phyloP scores from a whole-genome alignment of 2,888 invertebrate species.

The Alitta virens region DNA sequence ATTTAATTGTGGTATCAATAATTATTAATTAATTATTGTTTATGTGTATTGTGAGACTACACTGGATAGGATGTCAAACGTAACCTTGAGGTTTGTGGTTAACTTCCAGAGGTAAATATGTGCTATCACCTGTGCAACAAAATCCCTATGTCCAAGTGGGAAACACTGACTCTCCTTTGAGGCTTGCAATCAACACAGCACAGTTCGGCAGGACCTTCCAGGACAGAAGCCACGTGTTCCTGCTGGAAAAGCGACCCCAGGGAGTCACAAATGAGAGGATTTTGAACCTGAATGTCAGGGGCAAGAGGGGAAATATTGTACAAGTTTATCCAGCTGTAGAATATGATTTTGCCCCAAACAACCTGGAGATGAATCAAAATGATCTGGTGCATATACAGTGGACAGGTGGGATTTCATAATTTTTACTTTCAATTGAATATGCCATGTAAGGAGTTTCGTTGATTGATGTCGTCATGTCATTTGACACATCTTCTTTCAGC shows the following conservation, averaged over 20 bases:
- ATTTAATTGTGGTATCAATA: not conserved
- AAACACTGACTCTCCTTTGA: conserved; percentile 37
- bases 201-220: conserved; percentile 53
- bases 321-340: conserved; percentile 54
- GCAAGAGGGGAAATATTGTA: conserved; percentile 54
- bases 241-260: conserved; percentile 39
- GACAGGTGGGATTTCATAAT: conserved; percentile 37
- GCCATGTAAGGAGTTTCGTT: no score
- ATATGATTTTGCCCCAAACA: conserved; percentile 51
- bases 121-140: conserved; percentile 45
- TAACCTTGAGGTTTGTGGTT: no score
- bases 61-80: no score
- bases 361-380: conserved; percentile 30
- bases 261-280: conserved; percentile 32
- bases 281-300: conserved; percentile 48
- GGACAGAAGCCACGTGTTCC: conserved; percentile 52
- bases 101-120: conserved; percentile 7
- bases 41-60: no score
- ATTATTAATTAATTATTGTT: not conserved
- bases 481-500: no score
- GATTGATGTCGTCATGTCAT: no score
- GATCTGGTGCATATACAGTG: conserved; percentile 53
- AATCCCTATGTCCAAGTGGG: conserved; percentile 51
- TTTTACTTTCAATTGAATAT: no score
- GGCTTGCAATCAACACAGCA: conserved; percentile 53